Evolutionary conservation across 2,888 invertebrate genomes (phyloP).

Genomic region (Coelinius sp.): DNA sequence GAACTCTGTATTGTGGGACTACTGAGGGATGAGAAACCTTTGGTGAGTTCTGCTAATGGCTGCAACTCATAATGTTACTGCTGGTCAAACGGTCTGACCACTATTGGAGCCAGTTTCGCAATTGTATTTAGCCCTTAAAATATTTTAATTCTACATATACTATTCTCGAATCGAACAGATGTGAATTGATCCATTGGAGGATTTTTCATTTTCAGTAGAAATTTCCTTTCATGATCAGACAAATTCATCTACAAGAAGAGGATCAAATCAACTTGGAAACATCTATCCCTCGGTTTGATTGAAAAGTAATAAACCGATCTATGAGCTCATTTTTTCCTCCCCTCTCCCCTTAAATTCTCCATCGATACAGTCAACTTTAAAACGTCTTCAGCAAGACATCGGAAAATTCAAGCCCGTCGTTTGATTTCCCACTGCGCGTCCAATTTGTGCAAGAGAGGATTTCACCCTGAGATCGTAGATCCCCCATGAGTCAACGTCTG

Average conservation of each 20-base stretch:
- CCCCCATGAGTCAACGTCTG: conserved; percentile 38
- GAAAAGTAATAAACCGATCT: conserved; percentile 49
- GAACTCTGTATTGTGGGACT: conserved; percentile 45
- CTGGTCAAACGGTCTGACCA: conserved; percentile 3
- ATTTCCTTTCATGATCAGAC: too few relatives aligned
- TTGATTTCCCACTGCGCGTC: conserved; percentile 49
- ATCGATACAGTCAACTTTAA: conserved; percentile 30
- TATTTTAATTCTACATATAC: too few relatives aligned
- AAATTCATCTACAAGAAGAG: background rate
- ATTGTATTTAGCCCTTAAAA: too few relatives aligned
- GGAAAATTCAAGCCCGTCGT: conserved; percentile 46
- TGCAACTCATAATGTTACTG: conserved; percentile 27
- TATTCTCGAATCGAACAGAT: too few relatives aligned
- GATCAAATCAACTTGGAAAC: background rate
- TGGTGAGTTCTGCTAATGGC: conserved; percentile 39
- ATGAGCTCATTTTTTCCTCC: conserved; percentile 33
- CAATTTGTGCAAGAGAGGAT: conserved; percentile 3
- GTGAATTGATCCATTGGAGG: too few relatives aligned
- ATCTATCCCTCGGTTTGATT: conserved; percentile 38
- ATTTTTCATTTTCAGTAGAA: too few relatives aligned
- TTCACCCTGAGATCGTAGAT: conserved; percentile 21
- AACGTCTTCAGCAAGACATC: conserved; percentile 29
- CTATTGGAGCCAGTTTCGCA: too few relatives aligned
- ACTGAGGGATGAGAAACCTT: conserved; percentile 2
- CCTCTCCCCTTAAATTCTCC: conserved; percentile 30